Conservation (phyloP, 1,140 invertebrate genomes). For the Panagrolaimus sp. region DNA sequence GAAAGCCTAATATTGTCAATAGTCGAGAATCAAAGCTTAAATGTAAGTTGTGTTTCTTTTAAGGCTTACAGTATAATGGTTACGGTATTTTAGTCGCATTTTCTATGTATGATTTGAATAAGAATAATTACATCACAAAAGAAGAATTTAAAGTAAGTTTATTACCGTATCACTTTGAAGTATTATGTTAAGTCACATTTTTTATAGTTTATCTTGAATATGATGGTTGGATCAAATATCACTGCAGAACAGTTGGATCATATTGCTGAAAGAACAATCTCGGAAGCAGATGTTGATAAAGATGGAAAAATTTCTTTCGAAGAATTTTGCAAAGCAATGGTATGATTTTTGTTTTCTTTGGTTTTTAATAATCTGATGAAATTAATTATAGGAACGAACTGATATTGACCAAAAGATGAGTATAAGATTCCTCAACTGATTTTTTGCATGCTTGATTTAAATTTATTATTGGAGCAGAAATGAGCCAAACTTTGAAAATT, state of each 20-base stretch:
- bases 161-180: constrained; percentile 62
- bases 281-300: constrained; percentile 63
- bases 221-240: constrained; percentile 99
- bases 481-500: too few relatives aligned
- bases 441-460: too few relatives aligned
- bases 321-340: constrained; percentile 63
- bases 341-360: constrained; percentile 67
- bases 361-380: neutral
- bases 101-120: constrained; percentile 98
- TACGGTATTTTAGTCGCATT: constrained; percentile 84
- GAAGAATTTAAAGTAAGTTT: constrained; percentile 77
- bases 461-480: too few relatives aligned
- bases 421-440: constrained; percentile 45
- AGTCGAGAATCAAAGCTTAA: constrained; percentile 88
- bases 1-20: constrained; percentile 81
- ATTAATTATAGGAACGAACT: constrained; percentile 42
- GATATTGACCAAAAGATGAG: constrained; percentile 51
- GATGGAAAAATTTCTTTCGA: constrained; percentile 63
- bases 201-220: constrained; percentile 75
- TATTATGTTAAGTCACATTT: constrained; percentile 67
- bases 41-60: constrained; percentile 71
- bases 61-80: constrained; percentile 66
- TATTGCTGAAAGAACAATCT: constrained; percentile 64
- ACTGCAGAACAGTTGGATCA: constrained; percentile 68
- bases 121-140: constrained; percentile 89